Conservation (phyloP, 2,797 vertebrate species). For the Scarus forsteni region DNA sequence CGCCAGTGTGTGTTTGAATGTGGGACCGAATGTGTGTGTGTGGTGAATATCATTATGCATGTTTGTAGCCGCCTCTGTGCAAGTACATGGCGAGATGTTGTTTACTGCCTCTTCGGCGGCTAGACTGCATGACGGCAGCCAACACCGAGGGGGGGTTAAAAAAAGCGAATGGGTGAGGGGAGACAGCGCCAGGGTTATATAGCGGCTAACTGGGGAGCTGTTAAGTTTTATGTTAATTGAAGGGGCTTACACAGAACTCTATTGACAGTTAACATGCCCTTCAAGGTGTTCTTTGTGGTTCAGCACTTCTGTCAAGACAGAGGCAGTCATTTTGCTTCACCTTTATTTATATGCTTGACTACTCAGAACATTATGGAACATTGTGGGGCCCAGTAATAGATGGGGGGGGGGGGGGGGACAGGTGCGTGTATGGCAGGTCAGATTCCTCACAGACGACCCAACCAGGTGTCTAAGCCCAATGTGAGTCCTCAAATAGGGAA, state of each 20-base stretch:
- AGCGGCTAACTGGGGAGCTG: constrained; percentile 79
- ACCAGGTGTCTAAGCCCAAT: constrained; percentile 70
- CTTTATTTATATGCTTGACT: constrained; percentile 98
- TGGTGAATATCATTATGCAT: constrained; percentile 72
- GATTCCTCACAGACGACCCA: constrained; percentile 66
- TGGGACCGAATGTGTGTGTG: constrained; percentile 46
- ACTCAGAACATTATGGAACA: constrained; percentile 91
- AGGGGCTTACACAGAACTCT: constrained; percentile 86
- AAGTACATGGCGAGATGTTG: constrained; percentile 77
- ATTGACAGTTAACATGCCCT: constrained; percentile 90
- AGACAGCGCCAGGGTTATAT: constrained; percentile 75
- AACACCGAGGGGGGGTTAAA: constrained; percentile 32
- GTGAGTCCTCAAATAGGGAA: constrained; percentile 58
- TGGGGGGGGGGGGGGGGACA: constrained; percentile 66
- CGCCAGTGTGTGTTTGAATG: constrained; percentile 57
- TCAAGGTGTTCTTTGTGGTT: constrained; percentile 95
- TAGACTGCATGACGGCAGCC: constrained; percentile 72
- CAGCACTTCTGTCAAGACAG: constrained; percentile 98
- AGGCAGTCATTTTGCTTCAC: constrained; percentile 94
- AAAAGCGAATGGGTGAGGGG: constrained; percentile 54
- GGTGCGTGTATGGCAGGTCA: constrained; percentile 72
- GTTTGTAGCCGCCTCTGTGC: constrained; percentile 72
- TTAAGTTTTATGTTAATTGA: constrained; percentile 90
- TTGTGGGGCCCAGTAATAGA: constrained; percentile 81
- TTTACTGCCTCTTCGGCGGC: constrained; percentile 71